Base-by-base conservation (phyloP, 2,888 invertebrate species). In the Nephrotoma guestfalica region DNA sequence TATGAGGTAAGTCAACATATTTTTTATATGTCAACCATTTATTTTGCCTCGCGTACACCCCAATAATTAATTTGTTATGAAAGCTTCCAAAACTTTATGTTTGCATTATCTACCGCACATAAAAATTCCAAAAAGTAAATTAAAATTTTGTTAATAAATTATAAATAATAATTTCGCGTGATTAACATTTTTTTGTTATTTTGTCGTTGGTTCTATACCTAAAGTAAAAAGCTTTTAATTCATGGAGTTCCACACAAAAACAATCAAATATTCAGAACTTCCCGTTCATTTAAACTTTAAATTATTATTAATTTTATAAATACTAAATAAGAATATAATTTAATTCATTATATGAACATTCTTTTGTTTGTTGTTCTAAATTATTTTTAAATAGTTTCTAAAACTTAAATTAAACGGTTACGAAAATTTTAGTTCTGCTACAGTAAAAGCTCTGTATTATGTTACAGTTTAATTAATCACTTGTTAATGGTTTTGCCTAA, bases 1-100 rank as follows among this genome's bases (percentile, higher is more conserved):
- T 88, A 96, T 98, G 96, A 98, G 98, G 98, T 98, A 90, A 93
- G 93, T 89, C 85, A 9, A 7, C 87, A 87, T 87, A 87, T 87
- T 88, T 88, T 87, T 18, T 57, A 18, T 2, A 47, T 47, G 2
- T 57, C 13, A 18, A 15, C 6, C 57, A 57, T 57, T 11, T 57
- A 57, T 57, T 57, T 57, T 15, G n/a, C 57, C 57, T 13, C 18
- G 11, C 6, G 2, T 57, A 57, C 30, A 71, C 71, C 1, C 30
- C 7, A 30, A 30, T 30, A 30, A 71, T 71, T 71, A 71, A 51
- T 51, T 51, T 15, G 15, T 51, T 51, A 51, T 51, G 15, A 51
- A 43, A 43, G 43, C 57, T 57, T 57, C 57, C 18, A 57, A 71
- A 71, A 18, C 71, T 30, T 71, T 30, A 11, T 51, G 15, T 4